These are phyloP conservation scores for Erebia aethiops DNA, from an alignment of 2,888 invertebrate genomes.

Conservation along the genomic window DNA sequence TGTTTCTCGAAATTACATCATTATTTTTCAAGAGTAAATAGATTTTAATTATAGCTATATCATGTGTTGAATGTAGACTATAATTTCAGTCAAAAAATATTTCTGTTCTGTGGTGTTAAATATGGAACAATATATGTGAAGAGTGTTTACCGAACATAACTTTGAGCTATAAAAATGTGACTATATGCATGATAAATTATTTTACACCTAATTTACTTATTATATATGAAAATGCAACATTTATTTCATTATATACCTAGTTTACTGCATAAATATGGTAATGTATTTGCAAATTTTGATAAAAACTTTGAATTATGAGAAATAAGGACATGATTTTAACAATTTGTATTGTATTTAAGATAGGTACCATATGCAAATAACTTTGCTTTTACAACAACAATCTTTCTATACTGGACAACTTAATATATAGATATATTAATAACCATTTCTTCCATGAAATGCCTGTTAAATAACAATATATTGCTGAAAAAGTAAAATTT, in stretches of 20 bases:
- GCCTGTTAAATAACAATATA: not conserved
- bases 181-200: constrained; percentile 18
- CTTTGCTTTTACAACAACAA: constrained; percentile 65
- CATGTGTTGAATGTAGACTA: not conserved
- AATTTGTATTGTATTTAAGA: constrained; percentile 56
- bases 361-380: constrained; percentile 63
- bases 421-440: not conserved
- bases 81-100: not conserved
- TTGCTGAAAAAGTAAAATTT: not conserved
- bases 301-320: constrained; percentile 44
- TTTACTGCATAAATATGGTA: constrained; percentile 3
- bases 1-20: not conserved
- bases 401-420: constrained; percentile 3
- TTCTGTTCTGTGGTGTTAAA: not conserved
- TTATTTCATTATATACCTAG: constrained; percentile 17
- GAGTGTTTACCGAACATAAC: not conserved
- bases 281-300: constrained; percentile 28
- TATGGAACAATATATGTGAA: not conserved
- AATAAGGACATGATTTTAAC: constrained; percentile 66
- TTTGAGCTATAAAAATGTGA: constrained; percentile 20
- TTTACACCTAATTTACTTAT: constrained; percentile 7
- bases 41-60: not conserved
- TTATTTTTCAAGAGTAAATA: not conserved
- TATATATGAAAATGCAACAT: constrained; percentile 8
- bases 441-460: not conserved